Percentiles rank a stretch among this genome's conserved stretches.
These are phyloP conservation scores for Drosophila ananassae DNA, from an alignment of 1,140 invertebrate genomes.

Conservation along the genomic window DNA sequence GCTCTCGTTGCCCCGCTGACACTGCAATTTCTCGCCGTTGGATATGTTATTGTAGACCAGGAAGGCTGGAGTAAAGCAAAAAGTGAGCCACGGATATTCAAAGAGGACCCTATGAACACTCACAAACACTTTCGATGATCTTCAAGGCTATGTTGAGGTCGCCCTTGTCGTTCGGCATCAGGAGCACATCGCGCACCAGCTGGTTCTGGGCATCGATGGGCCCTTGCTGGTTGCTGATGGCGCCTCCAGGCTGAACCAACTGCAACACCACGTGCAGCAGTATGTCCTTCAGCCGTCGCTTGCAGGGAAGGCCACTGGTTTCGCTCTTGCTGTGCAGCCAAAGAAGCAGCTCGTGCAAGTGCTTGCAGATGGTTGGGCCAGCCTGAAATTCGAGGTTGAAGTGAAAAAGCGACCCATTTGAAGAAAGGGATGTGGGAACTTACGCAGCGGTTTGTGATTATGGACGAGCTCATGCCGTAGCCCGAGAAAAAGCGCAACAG, in stretches of 20 bases:
- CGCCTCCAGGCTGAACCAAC: conserved; percentile 89
- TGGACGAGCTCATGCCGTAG: conserved; percentile 85
- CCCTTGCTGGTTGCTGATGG: conserved; percentile 89
- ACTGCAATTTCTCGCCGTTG: conserved; percentile 86
- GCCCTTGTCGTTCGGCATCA: conserved; percentile 88
- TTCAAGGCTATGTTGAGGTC: conserved; percentile 90
- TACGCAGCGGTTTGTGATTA: conserved; percentile 82
- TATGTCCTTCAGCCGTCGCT: conserved; percentile 88
- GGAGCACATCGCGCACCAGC: conserved; percentile 88
- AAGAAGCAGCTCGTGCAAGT: conserved; percentile 89
- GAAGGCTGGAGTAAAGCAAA: conserved; percentile 71
- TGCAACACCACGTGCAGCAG: conserved; percentile 89
- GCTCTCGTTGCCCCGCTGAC: conserved; percentile 84
- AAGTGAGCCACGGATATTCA: background rate
- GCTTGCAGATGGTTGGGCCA: conserved; percentile 91
- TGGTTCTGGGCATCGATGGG: conserved; percentile 92
- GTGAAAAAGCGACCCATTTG: background rate
- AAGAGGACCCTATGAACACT: conserved; percentile 20
- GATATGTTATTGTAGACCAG: conserved; percentile 87
- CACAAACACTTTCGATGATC: conserved; percentile 90
- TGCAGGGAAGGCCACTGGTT: conserved; percentile 86
- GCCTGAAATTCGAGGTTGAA: conserved; percentile 84
- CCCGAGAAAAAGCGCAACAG: conserved; percentile 90
- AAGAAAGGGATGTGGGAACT: conserved; percentile 17
- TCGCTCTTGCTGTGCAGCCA: conserved; percentile 89